Percentiles rank a stretch among this genome's conserved stretches.
Evolutionary conservation across 2,888 invertebrate genomes (phyloP).

Genomic region (Pyrrhosoma nymphula): DNA sequence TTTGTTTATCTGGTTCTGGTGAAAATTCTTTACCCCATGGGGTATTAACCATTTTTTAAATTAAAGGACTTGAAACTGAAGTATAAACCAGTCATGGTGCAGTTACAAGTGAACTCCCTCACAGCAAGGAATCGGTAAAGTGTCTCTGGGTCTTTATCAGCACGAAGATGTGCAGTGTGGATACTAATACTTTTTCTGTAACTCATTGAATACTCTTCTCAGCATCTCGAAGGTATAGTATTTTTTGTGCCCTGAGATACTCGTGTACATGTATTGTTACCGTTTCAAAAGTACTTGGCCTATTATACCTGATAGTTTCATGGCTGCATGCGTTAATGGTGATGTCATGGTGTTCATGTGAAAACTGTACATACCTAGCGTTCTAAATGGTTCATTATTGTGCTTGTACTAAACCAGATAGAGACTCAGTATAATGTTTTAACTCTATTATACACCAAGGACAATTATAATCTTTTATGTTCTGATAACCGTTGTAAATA

Average conservation of each 20-base stretch:
- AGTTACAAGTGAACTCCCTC: constrained; percentile 4
- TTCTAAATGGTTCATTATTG: background rate
- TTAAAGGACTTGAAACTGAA: background rate
- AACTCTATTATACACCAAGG: too few species aligned
- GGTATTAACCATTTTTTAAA: background rate
- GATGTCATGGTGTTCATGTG: constrained; percentile 30
- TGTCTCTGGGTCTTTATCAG: constrained; percentile 2
- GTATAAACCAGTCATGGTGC: background rate
- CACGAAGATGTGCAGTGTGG: constrained; percentile 14
- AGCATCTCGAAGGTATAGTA: background rate
- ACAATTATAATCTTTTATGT: background rate
- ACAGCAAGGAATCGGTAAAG: background rate
- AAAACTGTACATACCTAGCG: background rate
- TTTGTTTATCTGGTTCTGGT: constrained; percentile 49
- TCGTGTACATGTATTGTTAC: background rate
- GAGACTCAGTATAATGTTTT: too few species aligned
- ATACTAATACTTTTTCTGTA: background rate
- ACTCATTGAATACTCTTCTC: background rate
- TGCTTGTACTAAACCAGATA: background rate
- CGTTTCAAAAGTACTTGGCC: background rate
- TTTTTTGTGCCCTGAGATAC: background rate
- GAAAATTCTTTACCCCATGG: background rate
- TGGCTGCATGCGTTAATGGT: constrained; percentile 26
- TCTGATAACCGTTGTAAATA: background rate
- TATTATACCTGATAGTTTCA: background rate